Evolutionary conservation across 2,113 vertebrate genomes (phyloP), one percentile per base, ranked within the genome.

Genomic region (Nycticryphes semicollaris): DNA sequence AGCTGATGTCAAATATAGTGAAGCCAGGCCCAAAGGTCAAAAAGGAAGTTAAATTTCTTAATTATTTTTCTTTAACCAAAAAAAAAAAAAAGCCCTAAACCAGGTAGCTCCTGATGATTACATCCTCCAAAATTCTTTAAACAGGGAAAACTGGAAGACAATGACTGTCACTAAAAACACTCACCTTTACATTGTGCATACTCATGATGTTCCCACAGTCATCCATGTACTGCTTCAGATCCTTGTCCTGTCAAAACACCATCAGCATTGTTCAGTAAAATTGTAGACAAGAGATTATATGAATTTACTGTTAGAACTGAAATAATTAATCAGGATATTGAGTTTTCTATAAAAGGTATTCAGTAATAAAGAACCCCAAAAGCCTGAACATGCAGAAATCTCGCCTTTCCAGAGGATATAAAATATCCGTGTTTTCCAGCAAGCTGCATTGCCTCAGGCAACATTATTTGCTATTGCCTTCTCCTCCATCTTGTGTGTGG

Each of bases 151-250:
- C 18, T 70, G n/a, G 28, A 68, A 66, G 63, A 43, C 2, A 37
- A 53, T 20, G 22, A 60, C 20, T 59, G 50, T 23, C 45, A 83
- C 28, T 63, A 12, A 69, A 50, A 70, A 1, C 9, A 66, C 98
- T 94, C 96, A 99, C 99, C 99, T 99, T 99, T 86, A 99, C 99
- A 73, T 99, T 99, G 98, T 99, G 99, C 99, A 99, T 99, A 87
- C 99, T 99, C 99, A 99, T 99, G 94, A 99, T 99, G 97, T 99
- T 99, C 50, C 99, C 99, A 97, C 99, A 99, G 97, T 99, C 99
- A 48, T 99, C 99, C 99, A 99, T 99, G 97, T 99, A 99, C 98
- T 99, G 99, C 97, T 99, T 99, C 96, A 99, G 98, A 96, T 99
- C 99, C 96, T 99, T 99, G 93, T 99, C 99, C 99, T 99, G 59